Base-by-base conservation (phyloP, 37 sponge, comb jelly and placozoan genomes). In the Mnemiopsis leidyi region DNA sequence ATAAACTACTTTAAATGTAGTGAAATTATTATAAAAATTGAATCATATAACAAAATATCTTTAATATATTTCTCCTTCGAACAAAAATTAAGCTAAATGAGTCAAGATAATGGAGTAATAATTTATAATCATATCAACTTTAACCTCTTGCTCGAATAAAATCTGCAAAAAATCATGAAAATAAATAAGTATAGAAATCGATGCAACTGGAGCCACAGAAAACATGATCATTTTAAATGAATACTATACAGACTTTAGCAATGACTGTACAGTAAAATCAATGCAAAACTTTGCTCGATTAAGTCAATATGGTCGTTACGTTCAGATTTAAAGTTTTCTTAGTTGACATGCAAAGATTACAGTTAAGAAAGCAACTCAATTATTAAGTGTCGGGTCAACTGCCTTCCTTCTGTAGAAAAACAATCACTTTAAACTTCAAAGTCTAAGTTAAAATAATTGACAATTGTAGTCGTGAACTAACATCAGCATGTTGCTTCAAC, bases 11-110 rank as follows among this genome's bases (percentile, higher is more conserved):
- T 48, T 13, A 48, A 48, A 48, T 48, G 13, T 48, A 5, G 61
- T 48, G 61, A 48, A 48, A 48, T 48, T 48, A 48, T 71, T 77
- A 77, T 77, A 77, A 77, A 77, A 77, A 77, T 77, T 77, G 33
- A 77, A 77, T 77, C 16, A 77, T 77, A 31, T 31, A 77, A 77
- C 79, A 77, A 77, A 77, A 77, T 77, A 71, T 71, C 61, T 48
- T 48, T 48, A 48, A 48, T 48, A 48, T 48, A 48, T 48, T 48
- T 48, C 61, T 48, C 61, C 13, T 48, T 48, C 13, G 61, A 48
- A 48, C 61, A 48, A 48, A 18, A 5, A 48, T 48, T 48, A 48
- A 48, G 61, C 61, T 48, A 48, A 13, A 18, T 48, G 61, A 48
- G 61, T 48, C 61, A 48, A 48, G 61, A 13, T 18, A 18, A 48